A percentile compares a stretch with the other conserved stretches of the same genome.
Evolutionary conservation across 2,888 invertebrate genomes (phyloP).

Genomic region (Plusia festucae): DNA sequence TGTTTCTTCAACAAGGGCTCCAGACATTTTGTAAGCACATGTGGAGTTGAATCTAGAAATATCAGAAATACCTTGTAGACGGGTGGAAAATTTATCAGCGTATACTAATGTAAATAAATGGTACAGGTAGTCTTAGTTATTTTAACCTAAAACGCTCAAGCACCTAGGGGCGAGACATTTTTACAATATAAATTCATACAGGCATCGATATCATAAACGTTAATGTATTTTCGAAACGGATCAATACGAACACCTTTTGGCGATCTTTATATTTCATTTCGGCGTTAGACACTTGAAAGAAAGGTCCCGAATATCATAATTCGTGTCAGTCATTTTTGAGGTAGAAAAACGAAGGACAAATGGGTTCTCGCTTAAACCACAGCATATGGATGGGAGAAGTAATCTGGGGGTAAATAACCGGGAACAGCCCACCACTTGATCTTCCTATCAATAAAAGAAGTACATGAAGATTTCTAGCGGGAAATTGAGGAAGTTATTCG

Average conservation of each 20-base stretch:
- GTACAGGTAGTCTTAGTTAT: neutral
- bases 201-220: conserved; percentile 5
- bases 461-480: neutral
- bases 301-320: neutral
- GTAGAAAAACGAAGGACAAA: neutral
- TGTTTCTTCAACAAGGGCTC: too few species aligned
- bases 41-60: too few species aligned
- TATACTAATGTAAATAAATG: neutral
- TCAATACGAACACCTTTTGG: neutral
- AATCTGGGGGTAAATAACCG: too few species aligned
- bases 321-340: neutral
- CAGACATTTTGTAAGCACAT: too few species aligned
- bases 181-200: conserved; percentile 1
- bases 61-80: neutral
- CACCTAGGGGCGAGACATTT: neutral
- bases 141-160: neutral
- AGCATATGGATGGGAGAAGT: too few species aligned
- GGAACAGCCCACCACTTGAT: too few species aligned
- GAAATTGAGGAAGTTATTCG: neutral
- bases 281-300: neutral
- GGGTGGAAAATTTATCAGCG: neutral
- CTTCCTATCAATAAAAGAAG: too few species aligned
- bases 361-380: too few species aligned
- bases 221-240: neutral
- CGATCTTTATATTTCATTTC: neutral